Percentiles rank a stretch among this genome's conserved stretches.
Evolutionary conservation across 2,113 vertebrate species (phyloP).

Genomic region (Gymnobelideus leadbeateri): DNA sequence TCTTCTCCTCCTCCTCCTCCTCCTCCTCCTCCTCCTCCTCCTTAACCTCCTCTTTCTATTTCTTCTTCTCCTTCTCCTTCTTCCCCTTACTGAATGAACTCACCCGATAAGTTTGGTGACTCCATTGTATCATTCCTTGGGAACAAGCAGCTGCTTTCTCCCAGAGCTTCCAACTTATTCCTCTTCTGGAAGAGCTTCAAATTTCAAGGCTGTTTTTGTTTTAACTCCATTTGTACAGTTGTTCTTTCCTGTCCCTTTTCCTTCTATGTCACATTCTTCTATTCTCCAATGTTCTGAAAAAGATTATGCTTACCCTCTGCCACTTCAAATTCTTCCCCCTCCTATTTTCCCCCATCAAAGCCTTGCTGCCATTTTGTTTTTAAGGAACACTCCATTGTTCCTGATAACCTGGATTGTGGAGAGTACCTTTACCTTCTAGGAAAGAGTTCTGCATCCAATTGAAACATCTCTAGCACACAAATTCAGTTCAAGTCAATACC

Average conservation of each 20-base stretch:
- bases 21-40: no score
- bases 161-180: neutral
- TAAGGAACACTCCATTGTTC: neutral
- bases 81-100: neutral
- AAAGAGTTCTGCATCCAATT: neutral
- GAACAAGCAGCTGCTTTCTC: neutral
- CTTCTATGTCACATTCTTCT: neutral
- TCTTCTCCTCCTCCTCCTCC: neutral
- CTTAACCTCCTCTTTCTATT: neutral
- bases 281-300: neutral
- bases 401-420: neutral
- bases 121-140: neutral
- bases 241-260: neutral
- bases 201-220: neutral
- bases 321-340: neutral
- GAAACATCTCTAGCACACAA: neutral
- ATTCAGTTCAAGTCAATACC: neutral
- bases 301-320: neutral
- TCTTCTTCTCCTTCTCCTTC: neutral
- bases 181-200: neutral
- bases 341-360: neutral
- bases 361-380: neutral
- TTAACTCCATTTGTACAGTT: neutral
- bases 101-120: neutral
- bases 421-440: neutral